These are phyloP conservation scores for Coregonus sp. DNA, from an alignment of 2,797 vertebrate species.

Conservation along the genomic window DNA sequence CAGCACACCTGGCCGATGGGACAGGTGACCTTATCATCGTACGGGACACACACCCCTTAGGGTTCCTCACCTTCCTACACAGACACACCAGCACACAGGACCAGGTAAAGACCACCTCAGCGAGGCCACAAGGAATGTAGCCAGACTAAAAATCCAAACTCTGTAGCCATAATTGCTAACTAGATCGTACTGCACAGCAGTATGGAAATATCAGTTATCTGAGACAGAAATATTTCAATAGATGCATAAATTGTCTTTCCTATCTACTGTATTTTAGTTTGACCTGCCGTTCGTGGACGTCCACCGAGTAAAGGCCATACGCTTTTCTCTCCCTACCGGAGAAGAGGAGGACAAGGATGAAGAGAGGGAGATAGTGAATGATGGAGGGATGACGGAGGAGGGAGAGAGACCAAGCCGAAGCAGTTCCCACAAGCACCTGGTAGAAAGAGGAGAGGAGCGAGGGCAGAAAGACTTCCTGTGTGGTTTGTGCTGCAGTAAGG, in stretches of 20 bases:
- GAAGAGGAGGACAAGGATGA: constrained; percentile 36
- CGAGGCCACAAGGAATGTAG: no score
- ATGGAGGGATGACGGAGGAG: background rate
- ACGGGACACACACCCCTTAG: constrained; percentile 71
- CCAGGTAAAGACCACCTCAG: constrained; percentile 64
- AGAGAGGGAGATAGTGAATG: constrained; percentile 7
- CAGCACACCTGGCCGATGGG: constrained; percentile 84
- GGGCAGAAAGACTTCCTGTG: constrained; percentile 56
- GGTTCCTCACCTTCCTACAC: constrained; percentile 79
- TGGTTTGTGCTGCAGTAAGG: constrained; percentile 69
- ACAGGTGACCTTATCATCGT: constrained; percentile 84
- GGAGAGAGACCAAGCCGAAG: constrained; percentile 42
- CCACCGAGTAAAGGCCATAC: constrained; percentile 79
- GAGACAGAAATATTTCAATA: background rate
- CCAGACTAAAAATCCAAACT: no score
- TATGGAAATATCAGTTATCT: background rate
- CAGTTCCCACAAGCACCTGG: constrained; percentile 65
- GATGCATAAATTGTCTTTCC: background rate
- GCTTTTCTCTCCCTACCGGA: constrained; percentile 65
- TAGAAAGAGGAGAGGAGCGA: constrained; percentile 28
- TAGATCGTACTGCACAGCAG: background rate
- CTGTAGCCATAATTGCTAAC: no score
- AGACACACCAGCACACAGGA: constrained; percentile 82
- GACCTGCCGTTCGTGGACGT: constrained; percentile 85
- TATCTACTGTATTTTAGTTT: constrained; percentile 65